Base-by-base conservation (phyloP, 2,113 vertebrate species). In the Syngnathus scovelli region DNA sequence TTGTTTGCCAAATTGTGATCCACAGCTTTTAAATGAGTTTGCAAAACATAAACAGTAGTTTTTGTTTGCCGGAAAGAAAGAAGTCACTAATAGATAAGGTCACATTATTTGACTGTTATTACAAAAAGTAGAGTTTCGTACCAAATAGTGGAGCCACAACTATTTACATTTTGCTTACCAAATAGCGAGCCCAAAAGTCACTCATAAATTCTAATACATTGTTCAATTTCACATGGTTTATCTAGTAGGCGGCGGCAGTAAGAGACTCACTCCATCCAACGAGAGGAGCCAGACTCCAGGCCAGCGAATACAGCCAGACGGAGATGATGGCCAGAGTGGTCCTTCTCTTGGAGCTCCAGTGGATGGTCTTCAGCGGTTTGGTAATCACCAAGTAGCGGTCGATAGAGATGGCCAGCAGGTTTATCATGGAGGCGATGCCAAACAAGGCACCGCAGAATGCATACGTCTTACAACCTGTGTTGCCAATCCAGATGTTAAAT, bases 301-400 rank as follows among this genome's bases (percentile, higher is more conserved):
- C 93, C 83, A 98, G 76, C 54, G 95, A 93, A 64, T 98, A 97
- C 67, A 96, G 84, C 95, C 95, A 98, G 76, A 96, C 87, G 59
- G 91, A 85, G 56, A 92, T 52, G 79, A 98, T 93, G 76, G 93
- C 92, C 67, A 93, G 52, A 0, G 84, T 74, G 0, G 92, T 94
- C 49, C 90, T 90, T 76, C 91, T 90, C 79, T 93, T 96, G 54
- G 95, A 95, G 16, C 83, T 90, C 83, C 90, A 86, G 64, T 91
- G 90, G 0, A 95, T 86, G 61, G 93, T 86, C 78, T 92, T 84
- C 86, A 98, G 88, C 1, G 95, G 95, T 56, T 87, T 93, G 7
- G 94, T 96, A 90, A 98, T 96, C 54, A 94, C 96, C 87, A 97
- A 84, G 71, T 96, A 97, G 66, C 95, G 94, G 88, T 97, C 95